Base-by-base conservation (phyloP, 2,113 vertebrate species). In the Dromaius novaehollandiae region DNA sequence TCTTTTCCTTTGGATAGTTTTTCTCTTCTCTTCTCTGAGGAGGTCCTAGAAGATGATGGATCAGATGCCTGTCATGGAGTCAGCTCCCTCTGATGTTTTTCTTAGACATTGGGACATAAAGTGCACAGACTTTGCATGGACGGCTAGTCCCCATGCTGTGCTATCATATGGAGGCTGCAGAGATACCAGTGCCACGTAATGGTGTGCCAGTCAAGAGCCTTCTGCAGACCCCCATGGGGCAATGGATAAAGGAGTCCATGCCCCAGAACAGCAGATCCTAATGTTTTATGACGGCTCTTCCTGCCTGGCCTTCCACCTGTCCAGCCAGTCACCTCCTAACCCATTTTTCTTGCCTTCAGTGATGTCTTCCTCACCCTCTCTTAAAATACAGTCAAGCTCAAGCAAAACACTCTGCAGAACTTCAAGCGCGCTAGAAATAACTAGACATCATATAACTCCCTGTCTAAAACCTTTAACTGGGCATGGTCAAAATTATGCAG, bases 141-240 rank as follows among this genome's bases (percentile, higher is more conserved):
- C 56, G 58, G 66, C 36, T 1, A 5, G 26, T 85, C 44, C 58
- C 22, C 11, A 4, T 10, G 30, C 28, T 58, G 56, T 17, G 28
- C 28, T 58, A 18, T 32, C 30, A 34, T 20, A 19, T 34, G 30
- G 18, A 60, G 4, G 84, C 69, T 77, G 88, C 84, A 44, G 83
- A 60, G 82, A 44, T 5, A 34, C 36, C 0, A 1, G 58, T 56
- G 50, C 50, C 74, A 26, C 0, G 0, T 16, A 51, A 42, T 5
- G 4, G 10, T 2, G 42, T 40, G 48, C 26, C 63, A 61, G 38
- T 55, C 36, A 40, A 30, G 36, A 36, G 12, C 26, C 26, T 13
- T 30, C 51, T 55, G 28, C 71, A 74, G 38, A 55, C 51, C 20
- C 36, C 32, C 14, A 3, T 0, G 26, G 42, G 68, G 24, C 73